Base-by-base conservation (phyloP, 2,888 invertebrate genomes). In the Serripes groenlandicus region DNA sequence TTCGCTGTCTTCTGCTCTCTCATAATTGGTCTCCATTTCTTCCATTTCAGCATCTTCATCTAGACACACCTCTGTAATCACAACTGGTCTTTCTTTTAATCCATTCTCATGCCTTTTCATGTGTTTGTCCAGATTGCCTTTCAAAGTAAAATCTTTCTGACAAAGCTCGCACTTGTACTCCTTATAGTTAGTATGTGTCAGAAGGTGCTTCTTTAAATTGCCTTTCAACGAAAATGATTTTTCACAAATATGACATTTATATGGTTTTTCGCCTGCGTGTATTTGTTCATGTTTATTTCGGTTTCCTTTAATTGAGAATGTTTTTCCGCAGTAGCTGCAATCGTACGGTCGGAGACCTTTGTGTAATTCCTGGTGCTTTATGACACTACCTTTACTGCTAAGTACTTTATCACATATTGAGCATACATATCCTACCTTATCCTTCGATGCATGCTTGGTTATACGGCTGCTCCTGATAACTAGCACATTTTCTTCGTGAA, bases 51-150 rank as follows among this genome's bases (percentile, higher is more conserved):
- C 62, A 21, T 62, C 32, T 32, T 62, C 62, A 62, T 62, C 62
- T 32, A 62, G 30, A n/a, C 32, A 18, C 11, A 62, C 62, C 89
- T 94, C 3, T 62, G 78, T 37, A 62, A 66, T 28, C 69, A 78
- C 49, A 32, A 3, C n/a, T 37, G 26, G 34, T 52, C 35, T 70
- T n/a, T 15, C 23, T 34, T 58, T 66, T 58, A 49, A 86, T 88
- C 93, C 93, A 91, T n/a, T 92, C 91, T 72, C 86, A 83, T 34
- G 93, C 42, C 83, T 60, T 32, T 80, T 83, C n/a, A 83, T 32
- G 52, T 83, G 83, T 32, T 83, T 83, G 23, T 80, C 80, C 28
- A 83, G 60, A 66, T 83, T 83, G 7, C 82, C 83, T 42, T 83
- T 83, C 70, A 83, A 68, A 1, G 83, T 80, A 30, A 83, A 83